These are phyloP conservation scores for Echinometra lucunter DNA, from an alignment of 53 echinoderm and acorn worm species.

Conservation along the genomic window DNA sequence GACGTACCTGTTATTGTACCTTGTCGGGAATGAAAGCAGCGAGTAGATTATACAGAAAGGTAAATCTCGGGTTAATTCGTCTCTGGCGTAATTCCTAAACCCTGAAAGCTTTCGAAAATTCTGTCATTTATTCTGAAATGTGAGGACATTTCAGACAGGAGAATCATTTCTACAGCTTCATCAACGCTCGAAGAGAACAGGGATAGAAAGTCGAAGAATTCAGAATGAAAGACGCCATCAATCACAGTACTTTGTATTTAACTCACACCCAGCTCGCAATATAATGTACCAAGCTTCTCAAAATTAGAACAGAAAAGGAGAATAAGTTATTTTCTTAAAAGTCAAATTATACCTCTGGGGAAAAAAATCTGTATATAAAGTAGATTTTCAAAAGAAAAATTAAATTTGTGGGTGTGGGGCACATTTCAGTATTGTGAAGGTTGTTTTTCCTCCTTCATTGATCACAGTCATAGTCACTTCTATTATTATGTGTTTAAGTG, in stretches of 20 bases:
- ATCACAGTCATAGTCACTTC: too few relatives aligned
- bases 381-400: too few relatives aligned
- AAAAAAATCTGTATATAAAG: too few relatives aligned
- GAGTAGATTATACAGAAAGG: background rate
- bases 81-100: background rate
- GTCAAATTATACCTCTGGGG: too few relatives aligned
- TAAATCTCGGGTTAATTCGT: background rate
- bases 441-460: too few relatives aligned
- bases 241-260: background rate
- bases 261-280: too few relatives aligned
- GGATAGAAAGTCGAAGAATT: background rate
- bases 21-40: background rate
- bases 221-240: background rate
- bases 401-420: too few relatives aligned
- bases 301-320: too few relatives aligned
- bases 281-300: too few relatives aligned
- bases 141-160: background rate
- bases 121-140: background rate
- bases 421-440: too few relatives aligned
- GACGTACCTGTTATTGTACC: background rate
- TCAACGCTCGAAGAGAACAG: background rate
- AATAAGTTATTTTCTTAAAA: too few relatives aligned
- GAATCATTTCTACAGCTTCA: background rate
- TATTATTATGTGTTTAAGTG: too few relatives aligned
- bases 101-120: background rate